Conservation (phyloP, 2,113 vertebrate genomes). For the Emydura subglobosa region DNA sequence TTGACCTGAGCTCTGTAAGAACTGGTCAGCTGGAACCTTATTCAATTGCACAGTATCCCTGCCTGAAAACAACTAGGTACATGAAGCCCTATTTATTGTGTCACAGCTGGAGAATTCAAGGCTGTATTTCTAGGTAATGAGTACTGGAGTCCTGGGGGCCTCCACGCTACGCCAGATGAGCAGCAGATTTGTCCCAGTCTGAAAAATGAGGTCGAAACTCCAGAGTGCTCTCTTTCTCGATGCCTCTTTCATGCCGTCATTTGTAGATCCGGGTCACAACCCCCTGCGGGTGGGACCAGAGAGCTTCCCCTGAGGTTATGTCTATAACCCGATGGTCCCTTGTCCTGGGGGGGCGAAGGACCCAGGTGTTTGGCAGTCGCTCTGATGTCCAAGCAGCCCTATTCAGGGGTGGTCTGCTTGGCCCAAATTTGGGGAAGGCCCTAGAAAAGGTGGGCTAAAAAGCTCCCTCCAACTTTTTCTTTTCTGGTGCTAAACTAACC, state of each 20-base stretch:
- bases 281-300: background rate
- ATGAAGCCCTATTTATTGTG: background rate
- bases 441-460: too few relatives aligned
- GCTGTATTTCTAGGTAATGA: background rate
- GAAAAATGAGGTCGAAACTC: background rate
- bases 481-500: too few relatives aligned
- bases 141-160: background rate
- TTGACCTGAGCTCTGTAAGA: background rate
- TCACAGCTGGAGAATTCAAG: background rate
- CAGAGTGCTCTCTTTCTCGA: background rate
- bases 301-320: background rate
- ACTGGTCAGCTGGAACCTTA: background rate
- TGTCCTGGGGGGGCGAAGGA: too few relatives aligned
- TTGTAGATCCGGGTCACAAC: background rate
- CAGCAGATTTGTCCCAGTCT: background rate
- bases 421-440: too few relatives aligned
- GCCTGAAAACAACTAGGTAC: background rate
- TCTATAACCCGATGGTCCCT: too few relatives aligned
- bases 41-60: background rate
- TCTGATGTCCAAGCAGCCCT: too few relatives aligned
- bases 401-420: too few relatives aligned
- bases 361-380: too few relatives aligned
- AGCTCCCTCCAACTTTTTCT: too few relatives aligned
- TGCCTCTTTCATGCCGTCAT: background rate
- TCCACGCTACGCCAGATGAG: background rate